These are phyloP conservation scores for Drosophila quinaria DNA, from an alignment of 2,888 invertebrate species.

Conservation along the genomic window DNA sequence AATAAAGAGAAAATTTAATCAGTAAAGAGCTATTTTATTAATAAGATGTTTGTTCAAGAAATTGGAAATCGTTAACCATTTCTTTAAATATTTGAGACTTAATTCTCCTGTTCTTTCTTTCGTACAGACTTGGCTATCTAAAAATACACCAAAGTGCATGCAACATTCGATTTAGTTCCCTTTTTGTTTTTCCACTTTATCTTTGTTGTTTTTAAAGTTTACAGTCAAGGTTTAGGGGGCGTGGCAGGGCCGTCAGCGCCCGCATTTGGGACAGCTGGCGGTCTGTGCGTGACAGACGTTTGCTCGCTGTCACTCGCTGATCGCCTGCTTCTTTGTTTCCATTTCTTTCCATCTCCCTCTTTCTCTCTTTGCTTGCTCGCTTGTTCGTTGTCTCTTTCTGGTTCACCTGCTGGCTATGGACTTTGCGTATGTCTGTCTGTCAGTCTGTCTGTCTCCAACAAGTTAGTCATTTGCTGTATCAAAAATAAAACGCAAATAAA, in stretches of 20 bases:
- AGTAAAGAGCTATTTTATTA: neutral
- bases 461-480: conserved; percentile 80
- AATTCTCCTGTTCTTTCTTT: too few species aligned
- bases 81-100: too few species aligned
- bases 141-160: conserved; percentile 19
- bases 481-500: conserved; percentile 81
- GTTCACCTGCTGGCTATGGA: conserved; percentile 50
- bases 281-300: conserved; percentile 70
- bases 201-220: conserved; percentile 45
- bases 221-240: conserved; percentile 19
- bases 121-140: neutral
- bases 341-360: neutral
- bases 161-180: conserved; percentile 1
- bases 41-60: too few species aligned
- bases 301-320: conserved; percentile 54
- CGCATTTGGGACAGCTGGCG: conserved; percentile 55
- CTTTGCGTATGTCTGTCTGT: conserved; percentile 42
- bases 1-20: neutral
- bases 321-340: conserved; percentile 41
- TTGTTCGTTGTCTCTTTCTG: too few species aligned
- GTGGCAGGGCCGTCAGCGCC: conserved; percentile 29
- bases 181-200: neutral
- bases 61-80: too few species aligned
- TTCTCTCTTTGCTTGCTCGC: neutral
- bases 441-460: too few species aligned